These are phyloP conservation scores for Pseudeuparius sepicola DNA, from an alignment of 2,888 invertebrate genomes.

Conservation along the genomic window DNA sequence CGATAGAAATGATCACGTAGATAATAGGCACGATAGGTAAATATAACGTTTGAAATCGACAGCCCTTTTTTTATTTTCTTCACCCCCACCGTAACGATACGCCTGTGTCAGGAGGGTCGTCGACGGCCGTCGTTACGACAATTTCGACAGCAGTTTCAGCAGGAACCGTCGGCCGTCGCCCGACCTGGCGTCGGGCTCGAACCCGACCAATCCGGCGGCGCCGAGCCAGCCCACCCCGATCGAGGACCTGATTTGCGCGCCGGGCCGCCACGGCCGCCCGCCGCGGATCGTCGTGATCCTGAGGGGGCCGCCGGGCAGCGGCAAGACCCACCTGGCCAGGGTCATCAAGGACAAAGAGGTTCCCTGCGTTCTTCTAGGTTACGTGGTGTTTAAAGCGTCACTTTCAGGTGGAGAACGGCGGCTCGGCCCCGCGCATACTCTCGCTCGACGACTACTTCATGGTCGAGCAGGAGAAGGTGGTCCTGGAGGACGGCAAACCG, in stretches of 20 bases:
- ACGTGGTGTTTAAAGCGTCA: too few relatives aligned
- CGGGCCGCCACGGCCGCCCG: conserved; percentile 73
- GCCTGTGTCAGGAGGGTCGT: too few relatives aligned
- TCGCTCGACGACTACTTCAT: conserved; percentile 95
- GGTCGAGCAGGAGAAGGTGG: conserved; percentile 70
- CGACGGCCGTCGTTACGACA: too few relatives aligned
- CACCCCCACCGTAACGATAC: too few relatives aligned
- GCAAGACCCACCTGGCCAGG: conserved; percentile 85
- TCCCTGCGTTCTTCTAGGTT: too few relatives aligned
- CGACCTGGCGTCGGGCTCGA: conserved; percentile 5
- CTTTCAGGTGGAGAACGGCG: conserved; percentile 74
- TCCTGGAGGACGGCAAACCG: conserved; percentile 61
- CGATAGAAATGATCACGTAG: conserved; percentile 11
- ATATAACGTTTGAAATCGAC: not conserved
- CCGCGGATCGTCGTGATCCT: conserved; percentile 75
- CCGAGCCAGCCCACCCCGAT: conserved; percentile 39
- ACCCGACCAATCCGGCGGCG: conserved; percentile 20
- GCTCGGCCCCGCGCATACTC: conserved; percentile 82
- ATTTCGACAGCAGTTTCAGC: too few relatives aligned
- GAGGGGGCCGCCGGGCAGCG: conserved; percentile 89
- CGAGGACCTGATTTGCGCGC: conserved; percentile 73
- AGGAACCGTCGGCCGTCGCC: too few relatives aligned
- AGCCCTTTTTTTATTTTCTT: too few relatives aligned
- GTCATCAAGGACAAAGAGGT: conserved; percentile 73
- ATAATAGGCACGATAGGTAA: conserved; percentile 1